These are phyloP conservation scores for Crotalus helleri DNA, from an alignment of 2,113 vertebrate genomes.

Conservation along the genomic window DNA sequence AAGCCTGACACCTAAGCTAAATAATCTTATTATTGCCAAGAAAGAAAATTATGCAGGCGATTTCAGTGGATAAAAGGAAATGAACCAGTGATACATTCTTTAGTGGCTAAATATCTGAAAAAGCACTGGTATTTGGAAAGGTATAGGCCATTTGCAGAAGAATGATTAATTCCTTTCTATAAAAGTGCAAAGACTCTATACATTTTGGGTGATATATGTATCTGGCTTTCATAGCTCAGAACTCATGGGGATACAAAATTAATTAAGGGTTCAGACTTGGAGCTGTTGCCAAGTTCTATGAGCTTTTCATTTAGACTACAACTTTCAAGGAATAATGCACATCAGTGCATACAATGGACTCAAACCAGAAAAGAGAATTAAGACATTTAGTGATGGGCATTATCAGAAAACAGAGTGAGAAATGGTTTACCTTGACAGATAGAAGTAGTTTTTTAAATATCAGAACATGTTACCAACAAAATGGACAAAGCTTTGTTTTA, in stretches of 20 bases:
- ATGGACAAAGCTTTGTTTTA: slow-evolving; percentile 57
- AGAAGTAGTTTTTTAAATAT: slow-evolving; percentile 48
- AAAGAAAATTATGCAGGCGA: not conserved
- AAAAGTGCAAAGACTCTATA: not conserved
- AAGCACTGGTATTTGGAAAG: slow-evolving; percentile 4
- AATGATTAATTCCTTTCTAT: not conserved
- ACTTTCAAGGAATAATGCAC: not conserved
- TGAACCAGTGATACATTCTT: not conserved
- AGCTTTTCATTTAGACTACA: slow-evolving; percentile 1
- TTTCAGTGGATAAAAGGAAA: not conserved
- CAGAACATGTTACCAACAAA: slow-evolving; percentile 53
- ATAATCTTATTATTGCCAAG: not conserved
- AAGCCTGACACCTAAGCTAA: not conserved
- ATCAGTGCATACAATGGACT: not conserved
- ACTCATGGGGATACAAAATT: not conserved
- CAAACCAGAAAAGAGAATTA: not conserved
- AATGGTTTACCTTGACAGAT: slow-evolving; percentile 33
- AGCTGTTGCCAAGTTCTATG: not conserved
- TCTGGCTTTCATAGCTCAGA: not conserved
- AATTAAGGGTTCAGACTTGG: not conserved
- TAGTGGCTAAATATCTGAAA: not conserved
- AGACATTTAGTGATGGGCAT: not conserved
- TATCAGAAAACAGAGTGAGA: slow-evolving; percentile 47
- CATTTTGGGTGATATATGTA: not conserved
- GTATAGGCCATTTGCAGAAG: not conserved